Percentiles rank a stretch among this genome's conserved stretches.
Evolutionary conservation across 2,888 invertebrate species (phyloP).

Genomic region (Cataglyphis altisquamis): DNA sequence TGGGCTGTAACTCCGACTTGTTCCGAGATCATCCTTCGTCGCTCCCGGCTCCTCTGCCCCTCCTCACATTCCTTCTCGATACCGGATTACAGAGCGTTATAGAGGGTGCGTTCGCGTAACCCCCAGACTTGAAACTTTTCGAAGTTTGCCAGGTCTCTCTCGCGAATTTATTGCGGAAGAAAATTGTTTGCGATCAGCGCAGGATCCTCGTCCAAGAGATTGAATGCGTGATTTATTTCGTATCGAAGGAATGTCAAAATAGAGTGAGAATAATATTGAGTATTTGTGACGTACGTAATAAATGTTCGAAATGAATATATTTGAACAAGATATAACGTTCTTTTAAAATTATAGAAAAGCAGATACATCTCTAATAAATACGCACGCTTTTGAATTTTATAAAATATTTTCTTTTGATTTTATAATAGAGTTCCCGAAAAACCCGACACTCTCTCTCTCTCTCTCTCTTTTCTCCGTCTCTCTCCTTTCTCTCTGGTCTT

Average conservation of each 20-base stretch:
- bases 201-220: conserved; percentile 8
- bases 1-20: conserved; percentile 53
- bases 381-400: not conserved
- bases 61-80: conserved; percentile 1
- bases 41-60: conserved; percentile 11
- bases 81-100: conserved; percentile 45
- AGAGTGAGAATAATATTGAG: not conserved
- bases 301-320: not conserved
- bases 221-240: not conserved
- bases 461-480: too few relatives aligned
- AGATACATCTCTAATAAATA: not conserved
- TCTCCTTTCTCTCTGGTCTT: not conserved
- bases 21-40: conserved; percentile 54
- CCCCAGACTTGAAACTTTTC: conserved; percentile 52
- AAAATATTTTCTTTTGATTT: not conserved
- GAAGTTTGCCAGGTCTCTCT: conserved; percentile 37
- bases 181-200: conserved; percentile 36
- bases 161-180: conserved; percentile 33
- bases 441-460: not conserved
- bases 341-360: not conserved
- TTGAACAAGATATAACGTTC: not conserved
- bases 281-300: not conserved
- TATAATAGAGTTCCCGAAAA: not conserved
- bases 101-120: conserved; percentile 40
- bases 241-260: not conserved